Percentiles rank a stretch among this genome's conserved stretches.
Conservation (phyloP, 2,797 vertebrate species). For the Myotis vivesi region DNA sequence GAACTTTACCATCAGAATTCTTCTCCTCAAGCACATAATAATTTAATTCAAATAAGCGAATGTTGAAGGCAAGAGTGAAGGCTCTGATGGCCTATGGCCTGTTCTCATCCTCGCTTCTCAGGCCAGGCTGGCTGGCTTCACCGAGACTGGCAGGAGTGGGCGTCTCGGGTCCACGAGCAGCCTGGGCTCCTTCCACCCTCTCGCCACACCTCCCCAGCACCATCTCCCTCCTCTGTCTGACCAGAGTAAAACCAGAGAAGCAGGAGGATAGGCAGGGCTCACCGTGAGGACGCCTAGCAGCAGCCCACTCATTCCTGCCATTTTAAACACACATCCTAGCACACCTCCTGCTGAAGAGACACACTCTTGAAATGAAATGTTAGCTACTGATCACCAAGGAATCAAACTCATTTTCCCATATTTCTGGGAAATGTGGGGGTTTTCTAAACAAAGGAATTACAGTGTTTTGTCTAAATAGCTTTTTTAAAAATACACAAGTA, state of each 20-base stretch:
- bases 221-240: not conserved
- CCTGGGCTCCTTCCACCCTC: not conserved
- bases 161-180: not conserved
- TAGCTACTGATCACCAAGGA: not conserved
- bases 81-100: not conserved
- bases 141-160: not conserved
- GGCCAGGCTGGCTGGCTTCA: not conserved
- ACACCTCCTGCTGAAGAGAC: not conserved
- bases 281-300: not conserved
- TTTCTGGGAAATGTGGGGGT: not conserved
- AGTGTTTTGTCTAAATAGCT: not conserved
- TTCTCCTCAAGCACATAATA: not conserved
- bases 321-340: not conserved
- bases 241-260: not conserved
- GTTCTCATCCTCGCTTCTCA: not conserved
- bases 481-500: not conserved
- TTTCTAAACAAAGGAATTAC: not conserved
- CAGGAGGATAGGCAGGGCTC: not conserved
- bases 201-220: not conserved
- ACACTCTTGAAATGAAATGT: not conserved
- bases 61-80: not conserved
- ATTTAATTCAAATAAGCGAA: not conserved
- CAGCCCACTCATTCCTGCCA: not conserved
- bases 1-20: not conserved
- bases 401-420: not conserved